phyloP scores from a whole-genome alignment of 1,140 invertebrate species.

The Micrasema longulum region DNA sequence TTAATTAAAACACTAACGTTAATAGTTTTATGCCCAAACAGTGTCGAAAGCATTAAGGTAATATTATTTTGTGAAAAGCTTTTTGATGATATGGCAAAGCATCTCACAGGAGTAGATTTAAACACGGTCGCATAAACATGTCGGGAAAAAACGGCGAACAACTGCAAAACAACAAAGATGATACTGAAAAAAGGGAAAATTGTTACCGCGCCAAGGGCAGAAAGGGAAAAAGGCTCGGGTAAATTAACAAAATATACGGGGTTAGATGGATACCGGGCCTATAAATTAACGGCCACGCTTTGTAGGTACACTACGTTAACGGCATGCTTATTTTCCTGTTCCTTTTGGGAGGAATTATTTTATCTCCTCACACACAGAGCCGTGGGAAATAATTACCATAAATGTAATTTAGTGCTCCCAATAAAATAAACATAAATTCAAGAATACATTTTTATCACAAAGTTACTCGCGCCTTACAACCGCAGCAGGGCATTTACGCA shows the following conservation, averaged over 20 bases:
- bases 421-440: too few relatives aligned
- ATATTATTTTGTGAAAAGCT: constrained; percentile 46
- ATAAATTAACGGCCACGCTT: constrained; percentile 42
- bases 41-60: too few relatives aligned
- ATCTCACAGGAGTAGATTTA: background rate
- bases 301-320: background rate
- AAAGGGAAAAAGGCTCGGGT: constrained; percentile 51
- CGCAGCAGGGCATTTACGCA: background rate
- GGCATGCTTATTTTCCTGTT: constrained; percentile 2
- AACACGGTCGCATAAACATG: constrained; percentile 34
- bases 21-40: too few relatives aligned
- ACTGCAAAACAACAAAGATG: constrained; percentile 51
- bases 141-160: constrained; percentile 39
- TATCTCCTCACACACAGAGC: background rate
- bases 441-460: background rate
- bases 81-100: constrained; percentile 45
- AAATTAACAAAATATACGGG: constrained; percentile 48
- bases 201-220: constrained; percentile 47
- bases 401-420: too few relatives aligned
- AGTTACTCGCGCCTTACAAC: background rate
- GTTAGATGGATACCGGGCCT: constrained; percentile 13
- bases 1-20: too few relatives aligned
- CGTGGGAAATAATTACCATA: too few relatives aligned
- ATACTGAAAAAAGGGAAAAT: constrained; percentile 52
- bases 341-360: background rate